Conservation (phyloP, 2,888 invertebrate genomes). For the Uropetala carovei region DNA sequence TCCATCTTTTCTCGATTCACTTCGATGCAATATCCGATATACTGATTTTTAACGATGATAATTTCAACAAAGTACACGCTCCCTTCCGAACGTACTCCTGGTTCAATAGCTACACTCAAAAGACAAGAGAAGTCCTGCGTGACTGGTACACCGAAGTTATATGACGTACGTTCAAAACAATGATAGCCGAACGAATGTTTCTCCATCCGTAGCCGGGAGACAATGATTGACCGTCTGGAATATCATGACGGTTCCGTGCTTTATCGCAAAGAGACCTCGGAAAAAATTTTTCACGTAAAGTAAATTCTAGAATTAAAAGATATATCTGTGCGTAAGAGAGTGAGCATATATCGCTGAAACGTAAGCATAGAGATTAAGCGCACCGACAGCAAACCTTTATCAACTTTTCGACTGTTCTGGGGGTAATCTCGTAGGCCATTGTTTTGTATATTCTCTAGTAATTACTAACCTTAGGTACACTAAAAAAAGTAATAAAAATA, state of each 20-base stretch:
- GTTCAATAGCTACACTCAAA: not conserved
- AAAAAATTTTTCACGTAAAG: not conserved
- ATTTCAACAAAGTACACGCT: not conserved
- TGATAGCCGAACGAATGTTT: not conserved
- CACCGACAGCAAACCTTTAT: not conserved
- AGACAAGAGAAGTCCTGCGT: not conserved
- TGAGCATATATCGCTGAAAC: not conserved
- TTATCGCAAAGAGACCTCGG: not conserved
- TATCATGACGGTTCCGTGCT: not conserved
- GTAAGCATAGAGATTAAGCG: not conserved
- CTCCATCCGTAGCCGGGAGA: not conserved
- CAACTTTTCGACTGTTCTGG: not conserved
- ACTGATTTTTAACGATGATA: constrained; percentile 24
- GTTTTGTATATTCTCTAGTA: too few species aligned
- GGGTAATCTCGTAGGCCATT: not conserved
- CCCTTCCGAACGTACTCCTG: not conserved
- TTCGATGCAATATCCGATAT: not conserved
- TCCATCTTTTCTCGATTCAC: not conserved
- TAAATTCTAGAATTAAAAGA: not conserved
- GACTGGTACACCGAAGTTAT: not conserved
- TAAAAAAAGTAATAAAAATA: too few species aligned
- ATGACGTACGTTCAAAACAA: not conserved
- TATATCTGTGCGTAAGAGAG: not conserved
- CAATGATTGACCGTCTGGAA: not conserved
- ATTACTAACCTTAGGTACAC: too few species aligned